These are phyloP conservation scores for Cenopis cana DNA, from an alignment of 2,888 invertebrate species.

Conservation along the genomic window DNA sequence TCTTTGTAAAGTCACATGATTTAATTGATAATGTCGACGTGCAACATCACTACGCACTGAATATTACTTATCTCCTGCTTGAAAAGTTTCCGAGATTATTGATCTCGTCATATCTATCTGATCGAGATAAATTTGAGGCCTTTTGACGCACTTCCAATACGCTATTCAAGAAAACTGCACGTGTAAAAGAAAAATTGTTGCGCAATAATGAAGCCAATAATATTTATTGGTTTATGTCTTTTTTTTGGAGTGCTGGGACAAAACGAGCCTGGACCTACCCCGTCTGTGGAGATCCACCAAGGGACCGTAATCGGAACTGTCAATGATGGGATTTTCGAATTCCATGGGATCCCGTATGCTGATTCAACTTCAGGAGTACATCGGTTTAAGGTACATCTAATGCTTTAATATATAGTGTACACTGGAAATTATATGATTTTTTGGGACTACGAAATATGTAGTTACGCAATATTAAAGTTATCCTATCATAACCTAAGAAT, in stretches of 20 bases:
- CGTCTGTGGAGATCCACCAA: constrained; percentile 60
- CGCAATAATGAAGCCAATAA: constrained; percentile 25
- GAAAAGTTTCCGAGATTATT: constrained; percentile 22
- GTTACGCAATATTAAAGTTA: not conserved
- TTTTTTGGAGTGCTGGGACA: constrained; percentile 26
- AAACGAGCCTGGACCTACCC: constrained; percentile 46
- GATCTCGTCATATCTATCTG: constrained; percentile 37
- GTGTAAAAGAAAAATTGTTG: constrained; percentile 19
- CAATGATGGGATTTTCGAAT: constrained; percentile 62
- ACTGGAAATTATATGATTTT: not conserved
- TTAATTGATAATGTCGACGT: not conserved
- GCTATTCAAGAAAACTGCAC: constrained; percentile 16
- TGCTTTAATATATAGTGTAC: not conserved
- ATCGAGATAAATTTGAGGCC: constrained; percentile 31
- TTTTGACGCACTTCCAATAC: constrained; percentile 31
- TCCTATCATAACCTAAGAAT: too few species aligned
- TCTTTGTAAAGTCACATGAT: constrained; percentile 1
- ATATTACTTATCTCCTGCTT: not conserved
- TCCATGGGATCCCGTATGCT: constrained; percentile 76
- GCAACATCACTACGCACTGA: not conserved
- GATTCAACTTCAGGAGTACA: constrained; percentile 71
- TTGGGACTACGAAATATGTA: not conserved
- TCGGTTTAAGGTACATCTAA: constrained; percentile 67
- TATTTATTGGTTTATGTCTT: constrained; percentile 25
- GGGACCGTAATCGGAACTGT: constrained; percentile 66